These are phyloP conservation scores for Hemistola chrysoprasaria DNA, from an alignment of 2,888 invertebrate species.

Conservation along the genomic window DNA sequence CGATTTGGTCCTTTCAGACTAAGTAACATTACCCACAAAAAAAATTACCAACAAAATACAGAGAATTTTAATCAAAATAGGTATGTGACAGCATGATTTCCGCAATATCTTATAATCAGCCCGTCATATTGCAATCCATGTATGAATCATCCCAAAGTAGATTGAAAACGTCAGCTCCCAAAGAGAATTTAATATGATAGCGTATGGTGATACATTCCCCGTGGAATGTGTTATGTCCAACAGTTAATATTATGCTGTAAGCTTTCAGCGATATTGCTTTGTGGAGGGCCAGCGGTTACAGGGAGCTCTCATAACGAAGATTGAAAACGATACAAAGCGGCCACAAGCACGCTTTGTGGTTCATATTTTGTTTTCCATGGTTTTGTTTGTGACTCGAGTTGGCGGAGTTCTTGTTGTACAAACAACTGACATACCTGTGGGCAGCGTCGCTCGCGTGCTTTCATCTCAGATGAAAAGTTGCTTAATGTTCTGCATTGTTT, in stretches of 20 bases:
- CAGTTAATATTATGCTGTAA: constrained; percentile 61
- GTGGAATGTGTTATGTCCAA: constrained; percentile 29
- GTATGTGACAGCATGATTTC: too few species aligned
- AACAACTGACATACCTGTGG: constrained; percentile 43
- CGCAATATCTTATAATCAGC: too few species aligned
- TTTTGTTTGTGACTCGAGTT: constrained; percentile 46
- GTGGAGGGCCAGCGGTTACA: constrained; percentile 62
- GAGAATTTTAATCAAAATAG: too few species aligned
- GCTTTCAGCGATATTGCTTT: constrained; percentile 74
- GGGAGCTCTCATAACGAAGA: constrained; percentile 69
- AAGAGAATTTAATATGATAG: constrained; percentile 23
- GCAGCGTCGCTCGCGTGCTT: constrained; percentile 20
- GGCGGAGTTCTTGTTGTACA: constrained; percentile 44
- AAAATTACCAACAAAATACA: too few species aligned
- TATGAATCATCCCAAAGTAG: background rate
- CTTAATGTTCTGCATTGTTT: constrained; percentile 5
- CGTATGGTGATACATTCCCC: constrained; percentile 21
- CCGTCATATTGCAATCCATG: background rate
- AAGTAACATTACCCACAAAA: too few species aligned
- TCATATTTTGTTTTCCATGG: constrained; percentile 60
- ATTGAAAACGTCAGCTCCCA: constrained; percentile 11
- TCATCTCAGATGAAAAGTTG: constrained; percentile 15
- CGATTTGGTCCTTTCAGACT: too few species aligned
- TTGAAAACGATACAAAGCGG: constrained; percentile 72
- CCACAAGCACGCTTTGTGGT: constrained; percentile 74